These are phyloP conservation scores for Cheilosia pagana DNA, from an alignment of 2,888 invertebrate genomes.

Conservation along the genomic window DNA sequence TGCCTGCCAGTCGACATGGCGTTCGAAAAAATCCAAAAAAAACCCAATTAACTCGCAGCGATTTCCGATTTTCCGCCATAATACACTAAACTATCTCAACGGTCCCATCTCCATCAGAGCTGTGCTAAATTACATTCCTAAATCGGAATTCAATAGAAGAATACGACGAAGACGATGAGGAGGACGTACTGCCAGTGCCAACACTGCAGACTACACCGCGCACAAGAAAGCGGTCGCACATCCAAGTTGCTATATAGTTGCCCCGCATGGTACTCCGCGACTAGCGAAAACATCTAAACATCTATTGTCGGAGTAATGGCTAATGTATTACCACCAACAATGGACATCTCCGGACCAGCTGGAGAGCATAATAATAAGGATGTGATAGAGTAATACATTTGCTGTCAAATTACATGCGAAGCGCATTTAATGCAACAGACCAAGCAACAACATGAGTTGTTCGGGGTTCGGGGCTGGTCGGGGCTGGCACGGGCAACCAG, in stretches of 20 bases:
- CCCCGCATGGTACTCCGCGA: slow-evolving; percentile 37
- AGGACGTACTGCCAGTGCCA: slow-evolving; percentile 35
- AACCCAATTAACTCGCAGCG: slow-evolving; percentile 63
- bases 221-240: slow-evolving; percentile 9
- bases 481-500: slow-evolving; percentile 53
- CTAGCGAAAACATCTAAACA: slow-evolving; percentile 74
- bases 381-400: slow-evolving; percentile 78
- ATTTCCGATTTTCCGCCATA: slow-evolving; percentile 40
- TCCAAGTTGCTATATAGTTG: too few species aligned
- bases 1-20: too few species aligned
- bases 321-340: slow-evolving; percentile 75
- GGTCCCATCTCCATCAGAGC: slow-evolving; percentile 52
- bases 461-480: slow-evolving; percentile 19
- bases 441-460: slow-evolving; percentile 66
- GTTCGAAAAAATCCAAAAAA: neutral
- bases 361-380: slow-evolving; percentile 76
- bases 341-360: slow-evolving; percentile 74
- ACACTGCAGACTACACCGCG: slow-evolving; percentile 33
- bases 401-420: slow-evolving; percentile 78
- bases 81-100: slow-evolving; percentile 51
- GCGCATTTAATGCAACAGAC: slow-evolving; percentile 74
- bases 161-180: slow-evolving; percentile 20
- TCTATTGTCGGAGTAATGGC: slow-evolving; percentile 75
- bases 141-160: slow-evolving; percentile 67
- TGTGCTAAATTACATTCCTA: slow-evolving; percentile 73